Evolutionary conservation across 2,113 vertebrate genomes (phyloP).

Genomic region (Phyllopteryx taeniolatus): DNA sequence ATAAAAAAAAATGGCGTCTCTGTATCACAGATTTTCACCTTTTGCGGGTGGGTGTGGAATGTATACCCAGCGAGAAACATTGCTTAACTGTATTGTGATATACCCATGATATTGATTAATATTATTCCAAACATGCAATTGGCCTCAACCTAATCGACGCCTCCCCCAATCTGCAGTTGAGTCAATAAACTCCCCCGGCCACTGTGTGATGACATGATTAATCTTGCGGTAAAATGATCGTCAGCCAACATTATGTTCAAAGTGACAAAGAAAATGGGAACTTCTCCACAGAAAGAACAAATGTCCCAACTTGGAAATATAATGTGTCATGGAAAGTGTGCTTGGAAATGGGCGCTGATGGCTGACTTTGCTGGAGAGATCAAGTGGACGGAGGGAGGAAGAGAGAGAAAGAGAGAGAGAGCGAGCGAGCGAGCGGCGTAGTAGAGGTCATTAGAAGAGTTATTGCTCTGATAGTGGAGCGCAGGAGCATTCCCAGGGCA

Average conservation of each 20-base stretch:
- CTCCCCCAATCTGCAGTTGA: too few relatives aligned
- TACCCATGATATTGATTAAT: too few relatives aligned
- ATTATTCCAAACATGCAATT: too few relatives aligned
- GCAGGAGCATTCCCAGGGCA: constrained; percentile 72
- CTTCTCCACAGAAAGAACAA: constrained; percentile 14
- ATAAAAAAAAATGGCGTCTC: too few relatives aligned
- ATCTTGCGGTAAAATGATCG: constrained; percentile 34
- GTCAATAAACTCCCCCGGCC: constrained; percentile 12
- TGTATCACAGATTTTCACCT: too few relatives aligned
- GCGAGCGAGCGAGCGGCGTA: constrained; percentile 37
- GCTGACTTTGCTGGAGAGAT: constrained; percentile 43
- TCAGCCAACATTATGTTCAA: constrained; percentile 41
- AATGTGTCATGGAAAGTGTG: constrained; percentile 40
- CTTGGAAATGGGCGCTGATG: constrained; percentile 49
- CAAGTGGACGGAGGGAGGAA: constrained; percentile 12
- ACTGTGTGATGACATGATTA: constrained; percentile 35
- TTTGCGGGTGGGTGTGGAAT: too few relatives aligned
- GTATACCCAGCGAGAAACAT: too few relatives aligned
- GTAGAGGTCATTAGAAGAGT: constrained; percentile 72
- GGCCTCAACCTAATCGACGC: too few relatives aligned
- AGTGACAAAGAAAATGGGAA: constrained; percentile 27
- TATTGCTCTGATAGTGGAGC: constrained; percentile 70
- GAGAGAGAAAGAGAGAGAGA: neutral
- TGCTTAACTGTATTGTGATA: too few relatives aligned
- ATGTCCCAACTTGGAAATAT: constrained; percentile 34